phyloP scores from a whole-genome alignment of 2,113 vertebrate species.

The Syngnathus floridae region DNA sequence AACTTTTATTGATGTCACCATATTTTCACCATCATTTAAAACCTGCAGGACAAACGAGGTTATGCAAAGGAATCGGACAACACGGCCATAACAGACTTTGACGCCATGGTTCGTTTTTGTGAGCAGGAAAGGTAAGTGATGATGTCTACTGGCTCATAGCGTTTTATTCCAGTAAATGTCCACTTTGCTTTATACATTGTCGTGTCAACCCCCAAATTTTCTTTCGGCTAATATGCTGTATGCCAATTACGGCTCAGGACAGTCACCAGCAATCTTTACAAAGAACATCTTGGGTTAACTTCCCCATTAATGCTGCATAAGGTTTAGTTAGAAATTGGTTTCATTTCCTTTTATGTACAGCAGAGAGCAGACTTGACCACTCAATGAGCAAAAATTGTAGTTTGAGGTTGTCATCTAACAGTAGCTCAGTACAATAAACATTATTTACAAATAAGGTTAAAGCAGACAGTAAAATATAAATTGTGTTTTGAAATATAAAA shows the following conservation, averaged over 20 bases:
- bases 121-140: constrained; percentile 72
- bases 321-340: background rate
- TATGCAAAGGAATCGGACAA: constrained; percentile 79
- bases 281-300: no score
- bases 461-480: background rate
- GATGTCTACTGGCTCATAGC: constrained; percentile 12
- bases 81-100: constrained; percentile 78
- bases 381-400: background rate
- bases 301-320: background rate
- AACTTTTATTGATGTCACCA: background rate
- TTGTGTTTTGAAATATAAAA: background rate
- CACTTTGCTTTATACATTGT: background rate
- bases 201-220: background rate
- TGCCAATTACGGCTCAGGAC: no score
- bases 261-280: no score
- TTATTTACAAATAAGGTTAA: constrained; percentile 1
- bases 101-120: constrained; percentile 86
- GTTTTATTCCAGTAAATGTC: background rate
- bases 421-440: background rate
- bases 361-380: constrained; percentile 40
- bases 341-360: constrained; percentile 24
- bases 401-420: background rate
- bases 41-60: constrained; percentile 79
- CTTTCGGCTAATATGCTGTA: no score
- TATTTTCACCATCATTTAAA: background rate